Evolutionary conservation across 2,888 invertebrate genomes (phyloP).

Genomic region (Periphyllus acericola): DNA sequence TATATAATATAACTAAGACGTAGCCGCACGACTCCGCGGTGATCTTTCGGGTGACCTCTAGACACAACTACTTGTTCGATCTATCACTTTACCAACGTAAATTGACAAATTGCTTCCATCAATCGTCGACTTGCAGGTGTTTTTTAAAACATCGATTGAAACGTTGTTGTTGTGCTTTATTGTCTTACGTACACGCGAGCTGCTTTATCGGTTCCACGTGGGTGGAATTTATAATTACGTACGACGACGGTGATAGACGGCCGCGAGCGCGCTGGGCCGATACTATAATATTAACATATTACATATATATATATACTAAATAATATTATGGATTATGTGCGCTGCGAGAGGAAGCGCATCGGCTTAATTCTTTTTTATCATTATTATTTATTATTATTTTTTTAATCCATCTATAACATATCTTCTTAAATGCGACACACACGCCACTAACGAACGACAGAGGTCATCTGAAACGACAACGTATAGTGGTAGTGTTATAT

Average conservation of each 20-base stretch:
- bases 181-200: slow-evolving; percentile 1
- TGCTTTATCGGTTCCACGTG: slow-evolving; percentile 10
- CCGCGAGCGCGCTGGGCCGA: background rate
- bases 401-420: background rate
- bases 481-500: background rate
- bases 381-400: slow-evolving; percentile 1
- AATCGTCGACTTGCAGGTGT: slow-evolving; percentile 50
- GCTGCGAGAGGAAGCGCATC: background rate
- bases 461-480: background rate
- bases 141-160: slow-evolving; percentile 40
- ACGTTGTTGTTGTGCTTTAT: slow-evolving; percentile 44
- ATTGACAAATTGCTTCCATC: slow-evolving; percentile 53
- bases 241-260: background rate
- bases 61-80: slow-evolving; percentile 45
- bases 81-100: slow-evolving; percentile 51
- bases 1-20: slow-evolving; percentile 44
- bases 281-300: background rate
- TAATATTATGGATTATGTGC: background rate
- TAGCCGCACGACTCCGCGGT: slow-evolving; percentile 46
- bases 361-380: background rate
- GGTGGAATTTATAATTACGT: slow-evolving; percentile 56
- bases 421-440: no score
- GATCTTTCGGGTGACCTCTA: slow-evolving; percentile 49
- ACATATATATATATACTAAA: background rate
- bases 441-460: background rate